Evolutionary conservation across 2,797 vertebrate genomes (phyloP).

Genomic region (Falco columbarius): DNA sequence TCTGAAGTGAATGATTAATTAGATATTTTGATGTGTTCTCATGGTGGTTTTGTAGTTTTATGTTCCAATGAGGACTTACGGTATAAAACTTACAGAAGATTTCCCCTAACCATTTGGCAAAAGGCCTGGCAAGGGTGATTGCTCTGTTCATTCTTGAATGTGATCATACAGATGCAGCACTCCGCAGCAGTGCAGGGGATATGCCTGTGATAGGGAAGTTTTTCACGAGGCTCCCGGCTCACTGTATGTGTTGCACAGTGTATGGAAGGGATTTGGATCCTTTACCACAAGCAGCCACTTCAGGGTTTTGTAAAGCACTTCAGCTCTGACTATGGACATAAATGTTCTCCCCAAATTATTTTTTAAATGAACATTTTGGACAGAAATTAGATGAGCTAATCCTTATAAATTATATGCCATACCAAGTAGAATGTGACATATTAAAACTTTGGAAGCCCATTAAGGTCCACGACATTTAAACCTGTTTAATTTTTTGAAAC

Average conservation of each 20-base stretch:
- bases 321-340: not conserved
- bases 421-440: not conserved
- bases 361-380: not conserved
- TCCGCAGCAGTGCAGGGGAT: not conserved
- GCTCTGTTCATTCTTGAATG: not conserved
- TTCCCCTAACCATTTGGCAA: not conserved
- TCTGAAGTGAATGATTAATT: not conserved
- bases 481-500: not conserved
- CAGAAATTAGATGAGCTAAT: constrained; percentile 14
- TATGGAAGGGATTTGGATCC: not conserved
- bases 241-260: not conserved
- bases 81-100: not conserved
- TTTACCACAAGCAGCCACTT: not conserved
- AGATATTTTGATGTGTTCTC: not conserved
- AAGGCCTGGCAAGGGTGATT: not conserved
- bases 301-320: not conserved
- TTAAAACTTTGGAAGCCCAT: not conserved
- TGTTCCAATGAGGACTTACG: not conserved
- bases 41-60: not conserved
- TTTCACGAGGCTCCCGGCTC: not conserved
- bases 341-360: not conserved
- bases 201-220: not conserved
- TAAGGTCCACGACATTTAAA: not conserved
- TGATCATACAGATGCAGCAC: not conserved
- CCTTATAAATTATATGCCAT: not conserved